Base-by-base conservation (phyloP, 2,797 vertebrate species). In the Manis javanica region DNA sequence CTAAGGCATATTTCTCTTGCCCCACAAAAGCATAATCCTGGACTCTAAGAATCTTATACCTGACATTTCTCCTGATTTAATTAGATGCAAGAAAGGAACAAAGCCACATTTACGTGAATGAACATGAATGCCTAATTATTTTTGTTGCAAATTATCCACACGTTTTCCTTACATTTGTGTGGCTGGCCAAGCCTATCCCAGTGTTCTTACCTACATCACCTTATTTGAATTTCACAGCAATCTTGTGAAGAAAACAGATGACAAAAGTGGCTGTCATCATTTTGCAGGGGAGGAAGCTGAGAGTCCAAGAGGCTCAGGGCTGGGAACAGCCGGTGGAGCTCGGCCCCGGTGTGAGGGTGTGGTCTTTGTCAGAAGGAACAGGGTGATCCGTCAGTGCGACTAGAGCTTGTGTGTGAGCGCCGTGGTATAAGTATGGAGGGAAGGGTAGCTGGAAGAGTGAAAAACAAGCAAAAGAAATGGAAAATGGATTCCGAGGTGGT, bases 1-100 rank as follows among this genome's bases (percentile, higher is more conserved):
- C 13, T 34, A 83, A 79, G 49, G 69, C n/a, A 53, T 72, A 51
- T 86, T 95, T 90, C 31, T 89, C 90, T 84, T 87, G 72, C 34
- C 68, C 42, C 77, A 51, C 23, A 64, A n/a, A 96, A 85, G 42
- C 39, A 57, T 69, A 88, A 75, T 46, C 55, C 34, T 29, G 24
- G 61, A 18, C 64, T 19, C 26, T 94, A 86, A 91, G 77, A 92
- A 71, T 63, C 57, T 31, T 69, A 64, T 16, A 84, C 51, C 66
- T 93, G 46, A 55, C 64, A 74, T 93, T 93, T 95, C 59, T 64
- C 61, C 93, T 94, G 81, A 93, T 71, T 94, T 90, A 89, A 85
- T 93, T 87, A 87, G 34, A 88, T 61, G 26, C n/a, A 92, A 90
- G 74, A 61, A 86, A 92, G 55, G 37, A 87, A 90, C 57, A 87